Evolutionary conservation across 2,113 vertebrate genomes (phyloP).

Genomic region (Hirundichthys speculiger): DNA sequence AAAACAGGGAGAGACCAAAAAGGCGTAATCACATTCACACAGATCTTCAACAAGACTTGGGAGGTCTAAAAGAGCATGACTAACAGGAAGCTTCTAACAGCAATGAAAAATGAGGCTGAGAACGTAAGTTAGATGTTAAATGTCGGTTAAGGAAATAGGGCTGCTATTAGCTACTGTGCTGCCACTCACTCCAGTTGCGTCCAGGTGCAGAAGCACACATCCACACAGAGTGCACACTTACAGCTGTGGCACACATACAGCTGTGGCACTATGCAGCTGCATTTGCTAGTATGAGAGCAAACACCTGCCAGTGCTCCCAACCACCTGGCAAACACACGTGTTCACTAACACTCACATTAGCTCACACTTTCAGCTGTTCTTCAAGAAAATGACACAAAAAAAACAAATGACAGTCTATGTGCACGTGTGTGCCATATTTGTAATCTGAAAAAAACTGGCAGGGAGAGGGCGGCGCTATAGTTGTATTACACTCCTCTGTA

Average conservation of each 20-base stretch:
- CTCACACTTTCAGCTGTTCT: conserved; percentile 60
- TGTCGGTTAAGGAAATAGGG: conserved; percentile 50
- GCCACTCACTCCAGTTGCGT: conserved; percentile 54
- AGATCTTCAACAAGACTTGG: conserved; percentile 4
- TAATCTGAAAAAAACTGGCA: conserved; percentile 45
- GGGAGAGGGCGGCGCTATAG: conserved; percentile 44
- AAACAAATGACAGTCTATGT: conserved; percentile 16
- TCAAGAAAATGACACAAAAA: conserved; percentile 41
- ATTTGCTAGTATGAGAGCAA: conserved; percentile 59
- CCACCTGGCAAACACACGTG: conserved; percentile 63
- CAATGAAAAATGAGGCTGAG: conserved; percentile 46
- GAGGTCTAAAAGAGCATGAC: conserved; percentile 31
- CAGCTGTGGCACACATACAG: conserved; percentile 68
- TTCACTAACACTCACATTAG: conserved; percentile 17
- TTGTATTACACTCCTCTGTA: conserved; percentile 55
- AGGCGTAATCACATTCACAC: conserved; percentile 13
- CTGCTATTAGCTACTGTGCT: conserved; percentile 63
- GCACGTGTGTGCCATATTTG: conserved; percentile 5
- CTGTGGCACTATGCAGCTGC: conserved; percentile 73
- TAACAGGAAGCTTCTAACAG: conserved; percentile 35
- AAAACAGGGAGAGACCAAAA: not conserved
- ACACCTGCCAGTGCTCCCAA: conserved; percentile 69
- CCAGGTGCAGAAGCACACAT: conserved; percentile 62
- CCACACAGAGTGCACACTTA: conserved; percentile 8
- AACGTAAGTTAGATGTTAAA: conserved; percentile 54